A percentile compares a stretch with the other conserved stretches of the same genome.
These are phyloP conservation scores for Paradisaea rubra DNA, from an alignment of 2,113 vertebrate genomes.

Conservation along the genomic window DNA sequence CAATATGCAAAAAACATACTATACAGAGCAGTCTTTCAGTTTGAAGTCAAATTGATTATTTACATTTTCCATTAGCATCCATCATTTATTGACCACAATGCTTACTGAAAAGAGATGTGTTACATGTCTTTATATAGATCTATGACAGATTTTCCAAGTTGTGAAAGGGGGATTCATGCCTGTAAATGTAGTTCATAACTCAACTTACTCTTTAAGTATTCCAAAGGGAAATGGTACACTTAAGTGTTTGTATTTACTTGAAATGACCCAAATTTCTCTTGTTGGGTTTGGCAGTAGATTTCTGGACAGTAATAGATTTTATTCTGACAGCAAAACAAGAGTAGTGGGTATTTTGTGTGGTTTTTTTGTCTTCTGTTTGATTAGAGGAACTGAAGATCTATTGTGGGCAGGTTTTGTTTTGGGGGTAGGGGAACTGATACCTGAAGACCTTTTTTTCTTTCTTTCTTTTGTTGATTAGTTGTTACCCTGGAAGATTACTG, in stretches of 20 bases:
- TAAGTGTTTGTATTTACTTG: background rate
- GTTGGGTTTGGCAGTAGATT: background rate
- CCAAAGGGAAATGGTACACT: background rate
- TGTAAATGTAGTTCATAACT: background rate
- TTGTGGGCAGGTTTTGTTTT: background rate
- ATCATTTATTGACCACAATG: background rate
- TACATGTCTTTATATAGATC: background rate
- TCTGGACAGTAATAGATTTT: constrained; percentile 1
- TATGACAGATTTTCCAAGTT: background rate
- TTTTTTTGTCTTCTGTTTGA: background rate
- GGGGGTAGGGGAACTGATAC: background rate
- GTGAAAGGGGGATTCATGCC: background rate
- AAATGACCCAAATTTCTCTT: background rate
- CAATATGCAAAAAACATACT: background rate
- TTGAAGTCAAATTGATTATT: background rate
- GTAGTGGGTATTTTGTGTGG: background rate
- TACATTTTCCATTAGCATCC: background rate
- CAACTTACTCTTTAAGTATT: background rate
- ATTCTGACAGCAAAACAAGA: background rate
- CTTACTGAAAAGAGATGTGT: background rate
- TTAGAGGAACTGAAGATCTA: background rate
- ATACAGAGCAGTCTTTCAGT: background rate
- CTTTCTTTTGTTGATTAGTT: no score
- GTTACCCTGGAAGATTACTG: background rate
- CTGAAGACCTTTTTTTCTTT: background rate